Evolutionary conservation across 2,888 invertebrate genomes (phyloP).

Genomic region (Laothoe populi): DNA sequence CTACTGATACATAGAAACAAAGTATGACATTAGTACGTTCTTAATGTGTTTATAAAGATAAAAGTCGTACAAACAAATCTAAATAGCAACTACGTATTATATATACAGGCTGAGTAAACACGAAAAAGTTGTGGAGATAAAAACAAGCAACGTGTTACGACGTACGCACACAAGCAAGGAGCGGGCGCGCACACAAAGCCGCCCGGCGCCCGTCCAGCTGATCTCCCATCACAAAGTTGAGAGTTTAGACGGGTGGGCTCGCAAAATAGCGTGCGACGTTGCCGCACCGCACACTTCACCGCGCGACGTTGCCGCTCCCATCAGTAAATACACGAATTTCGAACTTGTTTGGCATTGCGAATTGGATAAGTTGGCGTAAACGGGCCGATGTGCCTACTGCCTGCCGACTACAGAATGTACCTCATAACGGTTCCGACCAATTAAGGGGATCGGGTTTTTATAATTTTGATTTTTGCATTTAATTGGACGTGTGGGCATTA

Average conservation of each 20-base stretch:
- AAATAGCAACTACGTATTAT: slow-evolving; percentile 19
- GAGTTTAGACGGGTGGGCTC: slow-evolving; percentile 50
- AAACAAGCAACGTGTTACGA: slow-evolving; percentile 21
- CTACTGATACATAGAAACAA: slow-evolving; percentile 1
- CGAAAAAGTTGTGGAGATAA: slow-evolving; percentile 18
- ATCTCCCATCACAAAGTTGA: slow-evolving; percentile 53
- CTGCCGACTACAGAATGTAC: slow-evolving; percentile 14
- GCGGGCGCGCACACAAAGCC: slow-evolving; percentile 8
- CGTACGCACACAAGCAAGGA: slow-evolving; percentile 11
- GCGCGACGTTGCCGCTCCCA: slow-evolving; percentile 59
- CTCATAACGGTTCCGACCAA: slow-evolving; percentile 40
- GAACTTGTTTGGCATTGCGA: slow-evolving; percentile 68
- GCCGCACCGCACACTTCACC: slow-evolving; percentile 45
- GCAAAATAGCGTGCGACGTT: slow-evolving; percentile 55
- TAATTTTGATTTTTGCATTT: slow-evolving; percentile 37
- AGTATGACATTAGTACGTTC: slow-evolving; percentile 2
- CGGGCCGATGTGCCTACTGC: slow-evolving; percentile 25
- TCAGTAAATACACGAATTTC: slow-evolving; percentile 61
- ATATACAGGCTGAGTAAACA: slow-evolving; percentile 13
- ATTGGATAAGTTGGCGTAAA: slow-evolving; percentile 51
- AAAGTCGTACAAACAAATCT: slow-evolving; percentile 5
- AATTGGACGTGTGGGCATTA: slow-evolving; percentile 35
- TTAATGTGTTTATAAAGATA: neutral
- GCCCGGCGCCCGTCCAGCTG: slow-evolving; percentile 37
- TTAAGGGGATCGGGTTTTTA: slow-evolving; percentile 40